Evolutionary conservation across 1,140 invertebrate species (phyloP).

Genomic region (Drosophila nasuta): DNA sequence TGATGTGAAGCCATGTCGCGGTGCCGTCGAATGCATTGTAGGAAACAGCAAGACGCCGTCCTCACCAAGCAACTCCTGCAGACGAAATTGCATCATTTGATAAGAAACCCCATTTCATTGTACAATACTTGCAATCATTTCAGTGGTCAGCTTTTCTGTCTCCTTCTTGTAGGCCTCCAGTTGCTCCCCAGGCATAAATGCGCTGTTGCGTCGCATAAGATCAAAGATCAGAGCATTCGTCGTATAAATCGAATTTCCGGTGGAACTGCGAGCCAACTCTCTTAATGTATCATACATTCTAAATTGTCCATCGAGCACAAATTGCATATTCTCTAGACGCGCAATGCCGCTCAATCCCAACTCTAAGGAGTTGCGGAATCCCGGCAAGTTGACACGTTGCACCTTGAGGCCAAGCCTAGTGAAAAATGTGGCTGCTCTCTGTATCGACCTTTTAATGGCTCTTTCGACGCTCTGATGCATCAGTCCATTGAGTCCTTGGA

Average conservation of each 20-base stretch:
- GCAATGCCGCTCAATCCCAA: constrained; percentile 55
- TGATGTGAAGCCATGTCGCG: constrained; percentile 88
- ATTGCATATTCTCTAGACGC: constrained; percentile 45
- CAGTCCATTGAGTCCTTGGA: constrained; percentile 65
- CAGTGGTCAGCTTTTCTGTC: constrained; percentile 20
- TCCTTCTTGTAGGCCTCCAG: constrained; percentile 54
- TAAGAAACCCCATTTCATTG: neutral
- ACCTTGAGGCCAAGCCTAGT: constrained; percentile 44
- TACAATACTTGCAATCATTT: constrained; percentile 62
- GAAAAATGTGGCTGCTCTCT: constrained; percentile 53
- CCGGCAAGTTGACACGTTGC: constrained; percentile 34
- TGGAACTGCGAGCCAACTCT: constrained; percentile 48
- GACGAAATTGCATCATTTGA: constrained; percentile 9
- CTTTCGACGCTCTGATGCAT: constrained; percentile 54
- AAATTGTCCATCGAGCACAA: constrained; percentile 27
- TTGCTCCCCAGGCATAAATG: constrained; percentile 53
- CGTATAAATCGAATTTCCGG: constrained; percentile 57
- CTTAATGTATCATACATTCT: constrained; percentile 21
- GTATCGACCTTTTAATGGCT: constrained; percentile 55
- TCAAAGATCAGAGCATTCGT: constrained; percentile 71
- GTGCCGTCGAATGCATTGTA: constrained; percentile 88
- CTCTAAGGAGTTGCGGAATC: constrained; percentile 65
- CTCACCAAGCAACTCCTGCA: constrained; percentile 86
- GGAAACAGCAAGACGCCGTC: constrained; percentile 92
- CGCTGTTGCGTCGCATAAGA: constrained; percentile 58